These are phyloP conservation scores for Rhinatrema bivittatum DNA, from an alignment of 2,797 vertebrate genomes.

Conservation along the genomic window DNA sequence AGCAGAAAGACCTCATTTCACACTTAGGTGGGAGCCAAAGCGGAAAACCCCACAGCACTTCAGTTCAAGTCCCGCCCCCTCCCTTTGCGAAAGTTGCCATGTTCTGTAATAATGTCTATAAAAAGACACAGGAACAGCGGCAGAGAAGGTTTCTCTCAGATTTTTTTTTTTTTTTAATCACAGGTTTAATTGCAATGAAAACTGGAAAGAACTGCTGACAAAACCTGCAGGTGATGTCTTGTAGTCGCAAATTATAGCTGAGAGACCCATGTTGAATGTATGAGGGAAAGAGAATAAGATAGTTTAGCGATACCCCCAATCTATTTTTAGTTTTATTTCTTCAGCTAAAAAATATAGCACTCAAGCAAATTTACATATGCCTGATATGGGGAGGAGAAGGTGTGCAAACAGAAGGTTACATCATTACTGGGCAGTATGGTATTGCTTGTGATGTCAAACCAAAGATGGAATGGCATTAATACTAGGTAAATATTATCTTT, in stretches of 20 bases:
- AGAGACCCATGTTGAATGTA: conserved; percentile 9
- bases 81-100: no score
- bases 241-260: neutral
- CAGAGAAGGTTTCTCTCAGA: no score
- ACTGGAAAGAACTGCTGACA: conserved; percentile 21
- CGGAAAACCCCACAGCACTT: no score
- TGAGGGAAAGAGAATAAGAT: conserved; percentile 12
- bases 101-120: no score
- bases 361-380: conserved; percentile 38
- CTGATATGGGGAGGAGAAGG: conserved; percentile 26
- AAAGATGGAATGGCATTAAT: no score
- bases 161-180: no score
- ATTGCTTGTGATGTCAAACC: no score
- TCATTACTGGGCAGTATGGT: conserved; percentile 12
- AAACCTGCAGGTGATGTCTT: conserved; percentile 19
- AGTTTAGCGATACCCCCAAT: conserved; percentile 23
- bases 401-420: conserved; percentile 13
- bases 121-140: no score
- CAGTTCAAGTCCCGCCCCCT: no score
- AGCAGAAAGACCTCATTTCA: no score
- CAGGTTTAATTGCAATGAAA: conserved; percentile 20
- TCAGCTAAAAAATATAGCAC: conserved; percentile 35
- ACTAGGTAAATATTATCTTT: no score
- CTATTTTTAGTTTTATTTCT: conserved; percentile 31
- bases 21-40: no score